Conservation (phyloP, 2,797 vertebrate species). For the Apogon talboti region DNA sequence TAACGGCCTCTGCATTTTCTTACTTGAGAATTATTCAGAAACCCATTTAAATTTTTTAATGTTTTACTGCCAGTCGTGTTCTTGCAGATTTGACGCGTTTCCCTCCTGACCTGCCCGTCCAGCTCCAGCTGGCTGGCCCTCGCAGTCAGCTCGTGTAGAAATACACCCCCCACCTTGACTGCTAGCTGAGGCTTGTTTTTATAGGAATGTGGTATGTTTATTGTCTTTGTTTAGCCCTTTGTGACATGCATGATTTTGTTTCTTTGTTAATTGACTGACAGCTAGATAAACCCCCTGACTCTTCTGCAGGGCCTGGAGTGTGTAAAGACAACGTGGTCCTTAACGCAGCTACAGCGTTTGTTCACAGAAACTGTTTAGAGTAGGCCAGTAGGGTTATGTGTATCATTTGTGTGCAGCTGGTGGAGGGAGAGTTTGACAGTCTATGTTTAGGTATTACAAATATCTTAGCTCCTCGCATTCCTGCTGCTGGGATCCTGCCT, state of each 20-base stretch:
- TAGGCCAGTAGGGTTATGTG: constrained; percentile 56
- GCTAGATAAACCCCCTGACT: constrained; percentile 56
- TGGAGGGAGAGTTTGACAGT: constrained; percentile 71
- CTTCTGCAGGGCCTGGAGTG: constrained; percentile 32
- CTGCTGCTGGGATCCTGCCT: constrained; percentile 64
- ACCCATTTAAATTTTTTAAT: not conserved
- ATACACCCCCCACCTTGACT: constrained; percentile 17
- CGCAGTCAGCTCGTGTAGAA: constrained; percentile 16
- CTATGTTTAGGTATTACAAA: constrained; percentile 84
- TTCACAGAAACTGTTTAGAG: constrained; percentile 67
- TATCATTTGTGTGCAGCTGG: constrained; percentile 77
- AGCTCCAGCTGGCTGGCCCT: constrained; percentile 39
- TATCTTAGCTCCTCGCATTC: constrained; percentile 79
- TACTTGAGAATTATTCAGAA: constrained; percentile 1
- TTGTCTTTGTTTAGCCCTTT: constrained; percentile 64
- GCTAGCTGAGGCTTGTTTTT: constrained; percentile 65
- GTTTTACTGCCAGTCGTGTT: constrained; percentile 6
- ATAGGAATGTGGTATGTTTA: constrained; percentile 61
- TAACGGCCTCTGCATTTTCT: not conserved
- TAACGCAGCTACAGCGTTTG: constrained; percentile 43
- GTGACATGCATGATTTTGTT: constrained; percentile 58
- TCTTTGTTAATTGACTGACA: constrained; percentile 66
- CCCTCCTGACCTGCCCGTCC: constrained; percentile 4
- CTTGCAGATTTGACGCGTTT: constrained; percentile 22
- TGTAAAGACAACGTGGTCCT: constrained; percentile 43